Base-by-base conservation (phyloP, 2,113 vertebrate species). In the Ochotona curzoniae region DNA sequence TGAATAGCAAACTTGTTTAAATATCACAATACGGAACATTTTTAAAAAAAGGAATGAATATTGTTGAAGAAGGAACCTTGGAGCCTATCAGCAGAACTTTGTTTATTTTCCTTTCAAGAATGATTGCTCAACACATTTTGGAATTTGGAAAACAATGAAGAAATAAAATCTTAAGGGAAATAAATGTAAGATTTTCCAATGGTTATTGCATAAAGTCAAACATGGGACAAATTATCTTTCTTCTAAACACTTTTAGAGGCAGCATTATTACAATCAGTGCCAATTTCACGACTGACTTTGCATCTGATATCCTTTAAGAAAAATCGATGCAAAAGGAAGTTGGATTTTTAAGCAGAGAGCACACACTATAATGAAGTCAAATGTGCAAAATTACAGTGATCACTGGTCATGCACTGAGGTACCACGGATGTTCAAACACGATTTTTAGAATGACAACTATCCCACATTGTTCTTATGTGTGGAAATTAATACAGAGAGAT, bases 141-240 rank as follows among this genome's bases (percentile, higher is more conserved):
- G 64, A 92, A 90, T 86, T 85, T 90, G 47, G 17, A 87, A 83
- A 82, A 69, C 57, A 74, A 51, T 93, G 67, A 79, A 83, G 12
- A 88, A 70, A 69, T 7, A 67, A 87, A 90, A 80, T 12, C 11
- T 49, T 7, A 79, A 74, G 30, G 3, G 35, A 69, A 73, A 57
- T 69, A 51, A 14, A 87, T 20, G 1, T 30, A 30, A 15, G 28
- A 76, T 7, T 82, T 85, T 94, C 35, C 81, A 85, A 61, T 44
- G 73, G 5, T 7, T 60, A 87, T 81, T 74, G 8, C 18, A 92
- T 30, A 83, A 89, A 95, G 38, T 12, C 11, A 84, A 80, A 71
- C 4, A 81, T 18, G 64, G 30, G 87, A 57, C 18, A 63, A 84
- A 74, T 57, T 38, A 76, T 54, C 3, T 64, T 7, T 30, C 63